phyloP scores from a whole-genome alignment of 2,888 invertebrate genomes.

The Callosobruchus maculatus region DNA sequence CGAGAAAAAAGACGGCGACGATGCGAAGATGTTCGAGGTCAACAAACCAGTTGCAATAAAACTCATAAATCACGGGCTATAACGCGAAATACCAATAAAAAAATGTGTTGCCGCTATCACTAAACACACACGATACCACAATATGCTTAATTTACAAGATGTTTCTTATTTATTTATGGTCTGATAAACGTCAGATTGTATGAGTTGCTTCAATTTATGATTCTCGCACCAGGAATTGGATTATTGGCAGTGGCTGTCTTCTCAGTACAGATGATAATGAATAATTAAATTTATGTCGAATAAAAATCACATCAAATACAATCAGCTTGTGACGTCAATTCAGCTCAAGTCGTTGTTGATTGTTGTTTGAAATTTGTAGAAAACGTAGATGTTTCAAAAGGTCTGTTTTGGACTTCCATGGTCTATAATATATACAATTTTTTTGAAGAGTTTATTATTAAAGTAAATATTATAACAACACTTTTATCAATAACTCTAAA shows the following conservation, averaged over 20 bases:
- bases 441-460: too few species aligned
- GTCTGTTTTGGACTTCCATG: too few species aligned
- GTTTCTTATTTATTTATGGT: background rate
- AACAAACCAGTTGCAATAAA: background rate
- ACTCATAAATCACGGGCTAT: background rate
- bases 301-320: background rate
- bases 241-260: background rate
- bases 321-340: background rate
- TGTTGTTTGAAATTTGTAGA: too few species aligned
- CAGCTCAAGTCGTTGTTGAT: background rate
- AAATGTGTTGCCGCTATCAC: background rate
- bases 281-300: background rate
- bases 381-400: too few species aligned
- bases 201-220: background rate
- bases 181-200: background rate
- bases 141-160: background rate
- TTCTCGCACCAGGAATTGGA: background rate
- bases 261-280: background rate
- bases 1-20: background rate
- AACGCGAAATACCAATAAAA: background rate
- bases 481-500: too few species aligned
- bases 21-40: background rate
- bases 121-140: background rate
- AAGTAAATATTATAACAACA: too few species aligned
- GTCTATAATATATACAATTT: too few species aligned